A percentile compares a stretch with the other conserved stretches of the same genome.
phyloP scores from a whole-genome alignment of 2,113 vertebrate species.

The Ptyas mucosa region DNA sequence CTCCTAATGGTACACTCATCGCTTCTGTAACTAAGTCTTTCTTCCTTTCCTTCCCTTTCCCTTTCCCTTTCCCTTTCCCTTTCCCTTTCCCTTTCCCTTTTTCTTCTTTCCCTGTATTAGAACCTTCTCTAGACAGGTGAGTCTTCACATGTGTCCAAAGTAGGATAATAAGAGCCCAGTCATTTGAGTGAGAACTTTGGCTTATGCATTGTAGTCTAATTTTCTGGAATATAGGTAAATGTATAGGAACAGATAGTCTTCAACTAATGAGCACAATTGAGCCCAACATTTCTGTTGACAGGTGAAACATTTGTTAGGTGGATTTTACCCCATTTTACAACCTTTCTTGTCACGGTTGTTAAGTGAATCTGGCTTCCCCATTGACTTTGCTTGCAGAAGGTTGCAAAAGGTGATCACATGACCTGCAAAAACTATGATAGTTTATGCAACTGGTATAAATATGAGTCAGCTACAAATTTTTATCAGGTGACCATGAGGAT shows the following conservation, averaged over 20 bases:
- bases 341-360: not conserved
- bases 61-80: not conserved
- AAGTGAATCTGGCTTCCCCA: not conserved
- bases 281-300: not conserved
- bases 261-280: not conserved
- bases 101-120: not conserved
- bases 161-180: not conserved
- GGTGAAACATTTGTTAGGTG: too few species aligned
- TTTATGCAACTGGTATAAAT: not conserved
- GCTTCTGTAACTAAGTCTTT: not conserved
- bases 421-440: too few species aligned
- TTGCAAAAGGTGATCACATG: not conserved
- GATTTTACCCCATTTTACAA: not conserved
- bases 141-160: not conserved
- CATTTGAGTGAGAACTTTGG: not conserved
- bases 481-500: not conserved
- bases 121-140: not conserved
- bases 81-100: not conserved
- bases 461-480: not conserved
- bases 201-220: not conserved
- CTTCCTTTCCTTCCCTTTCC: too few species aligned
- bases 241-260: not conserved
- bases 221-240: not conserved
- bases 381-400: not conserved
- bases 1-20: not conserved